Percentiles rank a stretch among this genome's conserved stretches.
Evolutionary conservation across 2,113 vertebrate genomes (phyloP).

Genomic region (Pseudopipra pipra): DNA sequence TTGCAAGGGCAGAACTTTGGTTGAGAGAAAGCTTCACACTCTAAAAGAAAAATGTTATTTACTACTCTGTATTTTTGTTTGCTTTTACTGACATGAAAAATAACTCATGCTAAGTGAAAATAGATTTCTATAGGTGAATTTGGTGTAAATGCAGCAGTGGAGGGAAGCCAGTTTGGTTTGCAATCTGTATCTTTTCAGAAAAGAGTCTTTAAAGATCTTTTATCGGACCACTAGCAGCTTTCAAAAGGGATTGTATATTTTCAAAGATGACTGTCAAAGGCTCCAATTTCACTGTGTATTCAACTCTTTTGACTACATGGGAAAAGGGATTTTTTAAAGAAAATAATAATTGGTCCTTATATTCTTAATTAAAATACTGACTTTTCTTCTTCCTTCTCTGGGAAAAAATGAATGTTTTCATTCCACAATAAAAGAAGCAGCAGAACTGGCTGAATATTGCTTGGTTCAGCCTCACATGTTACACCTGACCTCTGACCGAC

Average conservation of each 20-base stretch:
- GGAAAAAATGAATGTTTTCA: background rate
- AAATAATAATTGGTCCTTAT: background rate
- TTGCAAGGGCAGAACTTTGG: background rate
- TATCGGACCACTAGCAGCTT: background rate
- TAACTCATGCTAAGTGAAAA: background rate
- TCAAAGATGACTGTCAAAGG: background rate
- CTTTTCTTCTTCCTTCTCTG: background rate
- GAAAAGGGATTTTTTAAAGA: background rate
- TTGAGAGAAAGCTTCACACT: fast-evolving
- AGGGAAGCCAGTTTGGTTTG: background rate
- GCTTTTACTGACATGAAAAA: background rate
- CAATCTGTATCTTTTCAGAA: background rate
- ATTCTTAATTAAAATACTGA: background rate
- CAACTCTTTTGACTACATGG: fast-evolving
- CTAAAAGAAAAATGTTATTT: background rate
- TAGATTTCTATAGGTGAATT: background rate
- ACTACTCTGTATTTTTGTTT: background rate
- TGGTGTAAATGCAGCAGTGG: background rate
- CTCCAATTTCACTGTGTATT: background rate
- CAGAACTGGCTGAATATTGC: background rate
- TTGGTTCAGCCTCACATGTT: background rate
- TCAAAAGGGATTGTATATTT: background rate
- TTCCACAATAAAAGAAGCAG: background rate
- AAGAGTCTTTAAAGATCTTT: background rate
- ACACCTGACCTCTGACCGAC: slow-evolving; percentile 37